A percentile compares a stretch with the other conserved stretches of the same genome.
These are phyloP conservation scores for Papilio helenus DNA, from an alignment of 1,140 invertebrate genomes.

Conservation along the genomic window DNA sequence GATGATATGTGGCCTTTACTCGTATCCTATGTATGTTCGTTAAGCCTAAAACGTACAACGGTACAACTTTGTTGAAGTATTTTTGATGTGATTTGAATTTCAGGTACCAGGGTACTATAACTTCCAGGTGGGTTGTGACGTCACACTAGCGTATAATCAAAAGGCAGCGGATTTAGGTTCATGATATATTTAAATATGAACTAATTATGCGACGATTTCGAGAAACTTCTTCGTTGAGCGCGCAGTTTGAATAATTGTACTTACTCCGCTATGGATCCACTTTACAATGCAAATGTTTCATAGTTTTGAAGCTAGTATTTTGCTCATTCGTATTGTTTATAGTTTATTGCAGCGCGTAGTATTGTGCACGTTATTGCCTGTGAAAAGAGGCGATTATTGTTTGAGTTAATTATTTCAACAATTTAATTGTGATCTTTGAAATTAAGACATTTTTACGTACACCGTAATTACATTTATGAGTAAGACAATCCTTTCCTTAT, in stretches of 20 bases:
- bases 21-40: not conserved
- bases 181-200: constrained; percentile 20
- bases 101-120: not conserved
- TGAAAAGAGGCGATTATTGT: not conserved
- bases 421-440: too few relatives aligned
- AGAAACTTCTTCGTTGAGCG: not conserved
- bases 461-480: too few relatives aligned
- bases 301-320: constrained; percentile 4
- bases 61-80: not conserved
- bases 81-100: not conserved
- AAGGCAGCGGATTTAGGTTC: not conserved
- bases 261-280: constrained; percentile 26
- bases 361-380: not conserved
- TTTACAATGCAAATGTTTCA: constrained; percentile 31
- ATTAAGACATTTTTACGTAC: too few relatives aligned
- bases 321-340: not conserved
- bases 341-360: not conserved
- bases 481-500: too few relatives aligned
- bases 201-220: constrained; percentile 2
- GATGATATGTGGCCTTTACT: not conserved
- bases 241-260: constrained; percentile 28
- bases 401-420: not conserved
- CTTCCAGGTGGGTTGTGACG: too few relatives aligned
- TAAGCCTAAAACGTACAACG: not conserved
- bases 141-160: not conserved